Conservation (phyloP, 2,113 vertebrate genomes). For the Aleadryas rufinucha region DNA sequence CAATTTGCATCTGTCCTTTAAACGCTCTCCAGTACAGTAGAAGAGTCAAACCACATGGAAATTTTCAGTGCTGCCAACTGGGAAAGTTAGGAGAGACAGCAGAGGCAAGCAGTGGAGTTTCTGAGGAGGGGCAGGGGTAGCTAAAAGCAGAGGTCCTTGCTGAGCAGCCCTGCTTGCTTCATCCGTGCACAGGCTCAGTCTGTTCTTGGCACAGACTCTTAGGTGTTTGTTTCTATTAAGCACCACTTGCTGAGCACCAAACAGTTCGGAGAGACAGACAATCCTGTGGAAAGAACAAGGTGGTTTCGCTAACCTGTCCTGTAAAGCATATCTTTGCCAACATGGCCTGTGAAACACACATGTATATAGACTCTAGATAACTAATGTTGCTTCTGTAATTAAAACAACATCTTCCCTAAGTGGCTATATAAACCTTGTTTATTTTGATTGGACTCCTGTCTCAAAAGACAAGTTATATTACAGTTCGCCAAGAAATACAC, state of each 20-base stretch:
- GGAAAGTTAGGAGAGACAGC: background rate
- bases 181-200: background rate
- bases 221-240: background rate
- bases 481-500: background rate
- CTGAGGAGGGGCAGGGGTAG: background rate
- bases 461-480: background rate
- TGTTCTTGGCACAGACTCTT: background rate
- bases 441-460: background rate
- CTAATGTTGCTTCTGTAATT: background rate
- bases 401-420: background rate
- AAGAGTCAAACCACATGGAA: background rate
- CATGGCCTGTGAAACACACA: background rate
- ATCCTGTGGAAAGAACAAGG: background rate
- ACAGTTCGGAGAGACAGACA: background rate
- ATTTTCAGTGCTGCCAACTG: background rate
- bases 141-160: background rate
- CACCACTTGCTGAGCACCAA: background rate
- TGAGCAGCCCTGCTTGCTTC: background rate
- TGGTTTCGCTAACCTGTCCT: background rate
- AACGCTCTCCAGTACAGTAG: background rate
- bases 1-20: background rate
- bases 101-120: background rate
- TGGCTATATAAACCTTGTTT: background rate
- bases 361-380: background rate
- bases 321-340: background rate